Conservation (phyloP, 2,113 vertebrate genomes). For the Jaculus jaculus region DNA sequence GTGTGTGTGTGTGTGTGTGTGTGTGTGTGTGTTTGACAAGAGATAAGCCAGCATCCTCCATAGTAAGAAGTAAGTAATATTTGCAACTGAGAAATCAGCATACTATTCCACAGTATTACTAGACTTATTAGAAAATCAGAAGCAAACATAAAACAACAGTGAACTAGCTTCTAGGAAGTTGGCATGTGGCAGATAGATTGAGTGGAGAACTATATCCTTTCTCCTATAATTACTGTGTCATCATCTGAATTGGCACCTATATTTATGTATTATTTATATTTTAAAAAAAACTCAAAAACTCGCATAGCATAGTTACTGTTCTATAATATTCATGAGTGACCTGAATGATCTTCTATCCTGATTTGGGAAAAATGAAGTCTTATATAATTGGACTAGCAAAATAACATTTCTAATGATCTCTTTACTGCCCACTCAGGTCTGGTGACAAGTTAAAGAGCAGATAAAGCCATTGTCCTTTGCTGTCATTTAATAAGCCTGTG, state of each 20-base stretch:
- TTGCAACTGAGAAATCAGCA: not conserved
- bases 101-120: not conserved
- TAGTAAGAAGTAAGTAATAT: not conserved
- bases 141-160: not conserved
- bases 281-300: not conserved
- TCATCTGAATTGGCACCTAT: not conserved
- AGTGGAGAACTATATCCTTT: not conserved
- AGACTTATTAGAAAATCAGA: not conserved
- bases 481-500: too few relatives aligned
- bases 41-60: not conserved
- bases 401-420: not conserved
- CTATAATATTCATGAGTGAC: not conserved
- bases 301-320: not conserved
- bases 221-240: not conserved
- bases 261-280: not conserved
- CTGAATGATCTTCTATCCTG: not conserved
- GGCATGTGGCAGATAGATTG: not conserved
- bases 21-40: not conserved
- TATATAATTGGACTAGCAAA: not conserved
- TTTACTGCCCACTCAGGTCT: not conserved
- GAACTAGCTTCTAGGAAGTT: not conserved
- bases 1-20: not conserved
- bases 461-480: rapidly evolving
- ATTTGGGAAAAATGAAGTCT: not conserved
- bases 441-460: not conserved